Evolutionary conservation across 1,140 invertebrate genomes (phyloP).

Genomic region (Holcopasites calliopsidis): DNA sequence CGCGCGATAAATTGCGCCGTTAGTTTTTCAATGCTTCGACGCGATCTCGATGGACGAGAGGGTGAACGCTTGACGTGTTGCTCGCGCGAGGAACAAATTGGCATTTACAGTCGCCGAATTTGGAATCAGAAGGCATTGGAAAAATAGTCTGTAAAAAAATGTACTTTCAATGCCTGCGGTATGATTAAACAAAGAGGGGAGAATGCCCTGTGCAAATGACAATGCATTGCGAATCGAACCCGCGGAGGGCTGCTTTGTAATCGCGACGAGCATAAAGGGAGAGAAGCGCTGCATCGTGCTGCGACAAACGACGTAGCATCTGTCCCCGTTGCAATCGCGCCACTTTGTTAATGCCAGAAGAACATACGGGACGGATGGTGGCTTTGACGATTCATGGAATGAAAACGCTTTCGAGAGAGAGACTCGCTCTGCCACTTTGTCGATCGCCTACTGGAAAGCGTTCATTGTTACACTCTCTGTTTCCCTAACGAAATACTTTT

Average conservation of each 20-base stretch:
- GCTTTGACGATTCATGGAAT: constrained; percentile 25
- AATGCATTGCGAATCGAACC: constrained; percentile 1
- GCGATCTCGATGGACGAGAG: not conserved
- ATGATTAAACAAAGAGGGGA: no score
- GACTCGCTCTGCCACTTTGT: constrained; percentile 19
- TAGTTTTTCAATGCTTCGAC: not conserved
- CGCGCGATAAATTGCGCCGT: constrained; percentile 7
- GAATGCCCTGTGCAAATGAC: not conserved
- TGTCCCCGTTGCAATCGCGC: constrained; percentile 19
- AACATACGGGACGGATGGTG: constrained; percentile 5
- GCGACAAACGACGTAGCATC: constrained; percentile 25
- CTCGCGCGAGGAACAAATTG: not conserved
- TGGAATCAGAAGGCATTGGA: no score
- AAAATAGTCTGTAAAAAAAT: not conserved
- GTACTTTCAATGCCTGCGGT: not conserved
- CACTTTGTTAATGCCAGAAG: constrained; percentile 39
- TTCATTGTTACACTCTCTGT: not conserved
- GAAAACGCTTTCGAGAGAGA: constrained; percentile 6
- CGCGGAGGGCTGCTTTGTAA: not conserved
- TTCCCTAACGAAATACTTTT: not conserved
- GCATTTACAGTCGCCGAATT: no score
- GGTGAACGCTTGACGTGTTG: no score
- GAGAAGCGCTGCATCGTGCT: constrained; percentile 3
- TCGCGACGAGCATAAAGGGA: constrained; percentile 3
- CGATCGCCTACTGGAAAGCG: not conserved